Conservation (phyloP, 2,888 invertebrate genomes). For the Watsonalla binaria region DNA sequence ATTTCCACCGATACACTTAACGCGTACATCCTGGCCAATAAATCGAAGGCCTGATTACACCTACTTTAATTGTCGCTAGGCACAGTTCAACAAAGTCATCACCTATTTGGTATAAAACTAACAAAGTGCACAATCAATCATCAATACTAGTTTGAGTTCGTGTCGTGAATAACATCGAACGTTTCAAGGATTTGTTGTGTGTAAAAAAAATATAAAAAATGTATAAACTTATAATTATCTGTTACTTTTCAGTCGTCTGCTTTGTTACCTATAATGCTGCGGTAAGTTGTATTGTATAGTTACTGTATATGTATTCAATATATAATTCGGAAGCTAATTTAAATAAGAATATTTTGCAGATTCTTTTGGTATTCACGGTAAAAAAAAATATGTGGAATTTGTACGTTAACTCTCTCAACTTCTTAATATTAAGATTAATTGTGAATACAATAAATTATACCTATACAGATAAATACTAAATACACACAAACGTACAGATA, state of each 20-base stretch:
- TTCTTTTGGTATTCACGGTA: neutral
- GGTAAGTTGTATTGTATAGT: slow-evolving; percentile 10
- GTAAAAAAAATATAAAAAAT: slow-evolving; percentile 9
- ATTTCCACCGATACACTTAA: neutral
- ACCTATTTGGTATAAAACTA: neutral
- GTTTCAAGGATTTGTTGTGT: neutral
- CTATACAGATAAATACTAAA: no score
- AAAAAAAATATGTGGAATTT: neutral
- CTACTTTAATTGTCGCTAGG: neutral
- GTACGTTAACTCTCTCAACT: neutral
- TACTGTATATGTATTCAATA: no score
- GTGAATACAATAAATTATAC: no score
- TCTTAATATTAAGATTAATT: no score
- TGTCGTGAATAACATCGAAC: neutral
- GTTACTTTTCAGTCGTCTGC: neutral
- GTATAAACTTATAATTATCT: slow-evolving; percentile 9
- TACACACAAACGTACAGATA: no score
- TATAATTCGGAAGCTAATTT: no score
- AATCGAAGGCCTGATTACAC: slow-evolving; percentile 3
- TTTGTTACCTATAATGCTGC: slow-evolving; percentile 6
- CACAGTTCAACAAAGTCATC: neutral
- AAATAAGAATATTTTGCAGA: no score
- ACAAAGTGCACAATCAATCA: neutral
- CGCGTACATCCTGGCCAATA: neutral
- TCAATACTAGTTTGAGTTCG: neutral